Percentiles rank a stretch among this genome's conserved stretches.
Conservation (phyloP, 2,888 invertebrate species). For the Eupelmus urozonus region DNA sequence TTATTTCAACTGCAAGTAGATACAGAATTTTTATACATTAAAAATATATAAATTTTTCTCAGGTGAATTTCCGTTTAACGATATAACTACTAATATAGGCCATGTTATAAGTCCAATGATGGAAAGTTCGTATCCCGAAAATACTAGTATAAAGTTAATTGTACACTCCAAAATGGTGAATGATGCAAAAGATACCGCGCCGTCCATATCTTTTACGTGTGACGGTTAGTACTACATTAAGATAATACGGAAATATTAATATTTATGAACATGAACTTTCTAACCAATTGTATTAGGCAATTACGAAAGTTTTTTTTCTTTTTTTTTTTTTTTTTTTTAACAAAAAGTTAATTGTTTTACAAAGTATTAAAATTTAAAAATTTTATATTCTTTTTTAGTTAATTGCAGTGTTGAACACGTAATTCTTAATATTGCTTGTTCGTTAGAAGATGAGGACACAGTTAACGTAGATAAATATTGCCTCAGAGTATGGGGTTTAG, state of each 20-base stretch:
- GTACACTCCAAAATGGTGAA: conserved; percentile 83
- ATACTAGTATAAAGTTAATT: conserved; percentile 93
- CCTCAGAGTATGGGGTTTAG: conserved; percentile 89
- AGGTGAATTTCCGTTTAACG: conserved; percentile 86
- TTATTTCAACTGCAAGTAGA: too few relatives aligned
- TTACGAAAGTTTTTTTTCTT: too few relatives aligned
- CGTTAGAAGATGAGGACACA: conserved; percentile 85
- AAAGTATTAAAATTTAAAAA: conserved; percentile 1
- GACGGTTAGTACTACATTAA: conserved; percentile 83
- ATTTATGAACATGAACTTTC: neutral
- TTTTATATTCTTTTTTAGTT: too few relatives aligned
- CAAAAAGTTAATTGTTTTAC: neutral
- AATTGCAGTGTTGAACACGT: conserved; percentile 92
- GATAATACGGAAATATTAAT: conserved; percentile 17
- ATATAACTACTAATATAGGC: conserved; percentile 90
- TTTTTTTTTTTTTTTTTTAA: too few relatives aligned
- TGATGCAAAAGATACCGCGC: conserved; percentile 79
- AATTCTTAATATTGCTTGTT: conserved; percentile 89
- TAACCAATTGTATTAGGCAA: neutral
- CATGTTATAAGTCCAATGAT: conserved; percentile 93
- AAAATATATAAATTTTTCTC: conserved; percentile 55
- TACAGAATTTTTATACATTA: conserved; percentile 17
- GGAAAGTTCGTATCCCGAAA: conserved; percentile 86
- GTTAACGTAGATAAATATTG: conserved; percentile 82
- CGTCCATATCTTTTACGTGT: conserved; percentile 93